A percentile compares a stretch with the other conserved stretches of the same genome.
Evolutionary conservation across 1,140 invertebrate genomes (phyloP).

Genomic region (Mizuhopecten yessoensis): DNA sequence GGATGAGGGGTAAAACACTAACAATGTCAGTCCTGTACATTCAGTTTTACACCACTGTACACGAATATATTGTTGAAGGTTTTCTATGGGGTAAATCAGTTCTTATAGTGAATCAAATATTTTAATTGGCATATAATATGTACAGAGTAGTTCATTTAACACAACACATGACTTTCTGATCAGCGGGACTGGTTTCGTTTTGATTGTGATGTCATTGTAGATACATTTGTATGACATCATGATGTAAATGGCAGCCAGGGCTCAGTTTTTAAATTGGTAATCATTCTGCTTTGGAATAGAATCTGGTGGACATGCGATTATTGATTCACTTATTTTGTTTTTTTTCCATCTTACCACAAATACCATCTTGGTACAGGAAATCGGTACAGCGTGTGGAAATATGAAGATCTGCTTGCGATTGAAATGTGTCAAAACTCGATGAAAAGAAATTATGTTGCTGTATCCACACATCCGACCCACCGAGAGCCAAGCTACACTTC

Average conservation of each 20-base stretch:
- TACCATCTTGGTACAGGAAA: conserved; percentile 4
- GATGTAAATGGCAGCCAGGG: neutral
- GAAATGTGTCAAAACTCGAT: neutral
- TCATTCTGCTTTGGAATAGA: neutral
- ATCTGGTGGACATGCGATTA: neutral
- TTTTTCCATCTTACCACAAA: neutral
- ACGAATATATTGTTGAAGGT: too few species aligned
- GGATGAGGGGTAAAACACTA: too few species aligned
- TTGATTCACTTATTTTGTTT: neutral
- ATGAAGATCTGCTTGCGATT: neutral
- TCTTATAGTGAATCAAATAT: too few species aligned
- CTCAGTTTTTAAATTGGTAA: neutral
- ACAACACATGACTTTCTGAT: too few species aligned
- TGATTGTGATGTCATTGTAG: neutral
- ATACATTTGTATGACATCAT: neutral
- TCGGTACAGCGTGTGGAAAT: neutral
- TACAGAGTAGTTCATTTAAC: too few species aligned
- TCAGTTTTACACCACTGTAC: too few species aligned
- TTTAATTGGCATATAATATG: too few species aligned
- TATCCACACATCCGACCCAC: neutral
- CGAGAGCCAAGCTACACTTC: neutral
- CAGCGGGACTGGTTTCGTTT: neutral
- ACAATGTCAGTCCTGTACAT: too few species aligned
- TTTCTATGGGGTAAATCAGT: too few species aligned
- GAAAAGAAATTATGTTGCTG: neutral